Evolutionary conservation across 30 jellyfish, hydroid and myxozoan species (phyloP).

Genomic region (Cassiopea andromeda): DNA sequence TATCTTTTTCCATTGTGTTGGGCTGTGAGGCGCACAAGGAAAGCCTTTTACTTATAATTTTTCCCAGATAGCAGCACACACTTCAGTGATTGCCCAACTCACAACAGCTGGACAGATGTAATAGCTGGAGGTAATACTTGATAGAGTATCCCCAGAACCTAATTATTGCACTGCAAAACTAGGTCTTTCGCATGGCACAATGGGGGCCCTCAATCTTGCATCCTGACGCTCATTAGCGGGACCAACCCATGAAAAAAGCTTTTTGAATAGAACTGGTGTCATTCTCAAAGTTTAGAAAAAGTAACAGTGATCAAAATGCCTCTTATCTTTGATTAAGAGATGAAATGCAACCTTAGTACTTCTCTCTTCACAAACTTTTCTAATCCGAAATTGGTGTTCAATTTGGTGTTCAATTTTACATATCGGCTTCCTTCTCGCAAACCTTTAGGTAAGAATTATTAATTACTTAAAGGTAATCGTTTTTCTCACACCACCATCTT

Average conservation of each 20-base stretch:
- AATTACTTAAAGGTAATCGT: neutral
- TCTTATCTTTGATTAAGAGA: conserved; percentile 25
- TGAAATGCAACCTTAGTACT: conserved; percentile 47
- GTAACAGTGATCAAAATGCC: conserved; percentile 44
- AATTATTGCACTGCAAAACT: conserved; percentile 14
- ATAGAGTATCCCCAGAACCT: conserved; percentile 54
- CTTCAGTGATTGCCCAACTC: conserved; percentile 53
- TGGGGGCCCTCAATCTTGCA: conserved; percentile 15
- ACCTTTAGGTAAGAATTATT: conserved; percentile 1
- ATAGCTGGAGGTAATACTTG: conserved; percentile 57
- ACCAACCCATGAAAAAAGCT: conserved; percentile 23
- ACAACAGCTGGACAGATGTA: conserved; percentile 61
- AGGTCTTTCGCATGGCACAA: conserved; percentile 6
- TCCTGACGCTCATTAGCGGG: conserved; percentile 6
- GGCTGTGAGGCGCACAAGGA: conserved; percentile 32
- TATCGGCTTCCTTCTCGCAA: conserved; percentile 6
- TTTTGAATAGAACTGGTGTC: conserved; percentile 36
- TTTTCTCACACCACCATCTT: neutral
- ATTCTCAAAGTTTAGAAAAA: conserved; percentile 37
- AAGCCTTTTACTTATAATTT: conserved; percentile 1
- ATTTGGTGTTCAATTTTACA: neutral
- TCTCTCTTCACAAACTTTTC: conserved; percentile 60
- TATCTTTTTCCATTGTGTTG: conserved; percentile 32
- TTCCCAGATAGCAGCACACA: conserved; percentile 54
- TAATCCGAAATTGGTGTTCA: conserved; percentile 56